These are phyloP conservation scores for Chloroclystis v-ata DNA, from an alignment of 2,888 invertebrate species.

Conservation along the genomic window DNA sequence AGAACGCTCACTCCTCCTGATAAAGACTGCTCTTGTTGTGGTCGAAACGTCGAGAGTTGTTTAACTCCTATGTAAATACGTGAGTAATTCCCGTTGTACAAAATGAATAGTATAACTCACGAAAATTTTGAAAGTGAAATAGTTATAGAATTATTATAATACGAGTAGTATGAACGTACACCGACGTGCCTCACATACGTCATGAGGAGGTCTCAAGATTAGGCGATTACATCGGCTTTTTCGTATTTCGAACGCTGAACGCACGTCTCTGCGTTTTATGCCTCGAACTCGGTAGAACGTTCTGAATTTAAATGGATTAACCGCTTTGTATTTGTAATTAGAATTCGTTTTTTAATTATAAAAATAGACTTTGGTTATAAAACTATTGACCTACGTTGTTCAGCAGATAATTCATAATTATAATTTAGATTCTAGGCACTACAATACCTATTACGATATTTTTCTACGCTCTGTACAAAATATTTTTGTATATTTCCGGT, in stretches of 20 bases:
- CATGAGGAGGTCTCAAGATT: constrained; percentile 75
- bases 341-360: constrained; percentile 50
- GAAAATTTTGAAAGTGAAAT: too few species aligned
- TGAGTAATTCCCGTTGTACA: too few species aligned
- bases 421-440: too few species aligned
- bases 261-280: constrained; percentile 61
- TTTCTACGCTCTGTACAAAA: too few species aligned
- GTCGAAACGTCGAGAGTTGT: too few species aligned
- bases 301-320: constrained; percentile 65
- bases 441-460: too few species aligned
- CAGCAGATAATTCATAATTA: too few species aligned
- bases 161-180: constrained; percentile 56
- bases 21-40: too few species aligned
- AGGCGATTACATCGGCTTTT: constrained; percentile 73
- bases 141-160: constrained; percentile 6
- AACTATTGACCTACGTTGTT: not conserved
- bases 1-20: too few species aligned
- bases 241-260: constrained; percentile 67
- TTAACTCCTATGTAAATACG: too few species aligned
- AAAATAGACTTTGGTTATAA: not conserved
- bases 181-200: constrained; percentile 72
- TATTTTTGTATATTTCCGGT: too few species aligned
- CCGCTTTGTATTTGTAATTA: constrained; percentile 48
- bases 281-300: constrained; percentile 42
- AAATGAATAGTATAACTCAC: too few species aligned